Evolutionary conservation across 1,140 invertebrate species (phyloP).

Genomic region (Araneus ventricosus): DNA sequence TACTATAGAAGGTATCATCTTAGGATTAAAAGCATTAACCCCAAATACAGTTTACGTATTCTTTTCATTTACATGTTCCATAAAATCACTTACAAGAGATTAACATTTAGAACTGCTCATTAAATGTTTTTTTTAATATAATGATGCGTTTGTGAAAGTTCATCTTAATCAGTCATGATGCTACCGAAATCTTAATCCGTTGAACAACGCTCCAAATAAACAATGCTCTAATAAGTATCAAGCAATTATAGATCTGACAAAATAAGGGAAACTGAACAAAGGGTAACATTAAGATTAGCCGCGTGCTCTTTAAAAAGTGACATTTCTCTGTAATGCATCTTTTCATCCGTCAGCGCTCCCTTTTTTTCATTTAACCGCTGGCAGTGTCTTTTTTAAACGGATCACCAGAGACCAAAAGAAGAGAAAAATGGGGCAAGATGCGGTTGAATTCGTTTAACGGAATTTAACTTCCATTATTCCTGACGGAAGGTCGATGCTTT

Average conservation of each 20-base stretch:
- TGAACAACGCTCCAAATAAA: neutral
- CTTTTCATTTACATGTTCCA: neutral
- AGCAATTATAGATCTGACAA: neutral
- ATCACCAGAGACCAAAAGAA: neutral
- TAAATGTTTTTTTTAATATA: neutral
- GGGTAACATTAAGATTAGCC: neutral
- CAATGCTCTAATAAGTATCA: conserved; percentile 23
- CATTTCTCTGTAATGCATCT: neutral
- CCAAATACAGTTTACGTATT: neutral
- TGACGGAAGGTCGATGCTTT: neutral
- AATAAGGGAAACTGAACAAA: neutral
- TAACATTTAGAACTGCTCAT: neutral
- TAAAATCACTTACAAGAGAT: conserved; percentile 1
- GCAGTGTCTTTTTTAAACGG: neutral
- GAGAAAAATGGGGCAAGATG: neutral
- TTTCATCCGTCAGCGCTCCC: neutral
- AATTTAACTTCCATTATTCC: neutral
- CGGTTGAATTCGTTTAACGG: neutral
- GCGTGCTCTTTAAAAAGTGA: neutral
- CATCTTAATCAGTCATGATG: neutral
- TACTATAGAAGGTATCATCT: neutral
- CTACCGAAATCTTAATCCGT: neutral
- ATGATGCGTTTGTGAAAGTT: neutral
- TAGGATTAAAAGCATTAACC: neutral
- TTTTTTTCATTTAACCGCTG: conserved; percentile 3